Evolutionary conservation across 2,797 vertebrate genomes (phyloP), one percentile per base, ranked within the genome.

Genomic region (Coluber constrictor): DNA sequence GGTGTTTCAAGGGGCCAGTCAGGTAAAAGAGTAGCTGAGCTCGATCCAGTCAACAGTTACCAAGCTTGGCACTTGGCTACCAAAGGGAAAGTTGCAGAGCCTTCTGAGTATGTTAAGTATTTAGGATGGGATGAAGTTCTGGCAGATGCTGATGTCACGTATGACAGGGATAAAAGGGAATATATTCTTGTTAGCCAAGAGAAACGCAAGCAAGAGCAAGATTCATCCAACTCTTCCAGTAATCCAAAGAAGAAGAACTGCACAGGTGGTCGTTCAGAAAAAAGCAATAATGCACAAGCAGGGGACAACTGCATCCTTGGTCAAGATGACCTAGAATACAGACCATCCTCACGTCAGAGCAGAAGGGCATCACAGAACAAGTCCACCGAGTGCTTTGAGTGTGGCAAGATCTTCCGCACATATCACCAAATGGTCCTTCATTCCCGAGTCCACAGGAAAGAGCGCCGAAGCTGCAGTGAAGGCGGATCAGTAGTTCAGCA

Each of bases 31-130:
- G 98, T 99, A 94, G 97, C 98, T 0, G 98, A 99, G 97, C 96
- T 99, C 92, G 99, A 99, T 97, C 99, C 99, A 0, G 97, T 99
- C 95, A 99, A 98, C 96, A 99, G 99, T 97, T 99, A 99, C 97
- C 99, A 99, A 96, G 98, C 99, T 93, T 99, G 99, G 99, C 98
- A 99, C 94, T 97, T 99, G 95, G 98, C 98, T 95, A 99, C 98
- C 43, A 98, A 98, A 96, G 99, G 99, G 94, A 98, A 98, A 95
- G 97, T 99, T 87, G 98, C 97, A 9, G 99, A 99, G 95, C 98
- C 98, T 11, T 97, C 98, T 0, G 99, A 99, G 93, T 98, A 98
- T 55, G 98, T 98, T 95, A 98, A 98, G 88, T 98, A 97, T 57
- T 97, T 98, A 51, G 97, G 98, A 55, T 98, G 98, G 98, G 99